phyloP scores from a whole-genome alignment of 2,888 invertebrate species.

The Meteorus colon region DNA sequence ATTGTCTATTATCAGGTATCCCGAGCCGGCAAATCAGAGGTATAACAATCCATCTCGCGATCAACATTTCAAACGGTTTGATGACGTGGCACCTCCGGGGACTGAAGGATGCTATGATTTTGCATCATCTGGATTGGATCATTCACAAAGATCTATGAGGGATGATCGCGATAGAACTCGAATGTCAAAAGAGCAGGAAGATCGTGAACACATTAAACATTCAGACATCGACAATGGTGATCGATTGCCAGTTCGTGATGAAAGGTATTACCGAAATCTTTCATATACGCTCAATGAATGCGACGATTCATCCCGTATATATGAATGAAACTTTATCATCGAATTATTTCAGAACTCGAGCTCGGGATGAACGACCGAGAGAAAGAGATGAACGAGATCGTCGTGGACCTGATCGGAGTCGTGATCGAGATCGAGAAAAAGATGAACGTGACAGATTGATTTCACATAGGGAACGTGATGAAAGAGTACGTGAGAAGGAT shows the following conservation, averaged over 20 bases:
- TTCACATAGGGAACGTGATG: slow-evolving; percentile 68
- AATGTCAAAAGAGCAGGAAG: slow-evolving; percentile 62
- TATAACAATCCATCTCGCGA: slow-evolving; percentile 62
- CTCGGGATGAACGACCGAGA: slow-evolving; percentile 62
- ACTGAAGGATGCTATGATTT: slow-evolving; percentile 74
- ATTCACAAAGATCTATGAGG: slow-evolving; percentile 62
- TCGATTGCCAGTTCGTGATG: slow-evolving; percentile 62
- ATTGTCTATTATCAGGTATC: slow-evolving; percentile 65
- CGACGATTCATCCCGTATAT: not conserved
- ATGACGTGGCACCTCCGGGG: slow-evolving; percentile 71
- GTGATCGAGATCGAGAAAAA: slow-evolving; percentile 46
- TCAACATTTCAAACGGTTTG: slow-evolving; percentile 67
- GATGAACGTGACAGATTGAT: slow-evolving; percentile 60
- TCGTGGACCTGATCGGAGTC: slow-evolving; percentile 44
- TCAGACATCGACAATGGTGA: slow-evolving; percentile 65
- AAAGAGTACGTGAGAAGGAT: slow-evolving; percentile 66
- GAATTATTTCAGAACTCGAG: slow-evolving; percentile 55
- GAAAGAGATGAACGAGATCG: slow-evolving; percentile 62
- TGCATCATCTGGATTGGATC: slow-evolving; percentile 70
- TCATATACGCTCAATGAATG: not conserved
- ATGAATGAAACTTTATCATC: not conserved
- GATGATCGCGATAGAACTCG: slow-evolving; percentile 63
- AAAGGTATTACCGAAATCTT: slow-evolving; percentile 57
- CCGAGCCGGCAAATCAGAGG: slow-evolving; percentile 60
- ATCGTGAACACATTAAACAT: slow-evolving; percentile 66